Base-by-base conservation (phyloP, 2,113 vertebrate genomes). In the Spea multiplicata region DNA sequence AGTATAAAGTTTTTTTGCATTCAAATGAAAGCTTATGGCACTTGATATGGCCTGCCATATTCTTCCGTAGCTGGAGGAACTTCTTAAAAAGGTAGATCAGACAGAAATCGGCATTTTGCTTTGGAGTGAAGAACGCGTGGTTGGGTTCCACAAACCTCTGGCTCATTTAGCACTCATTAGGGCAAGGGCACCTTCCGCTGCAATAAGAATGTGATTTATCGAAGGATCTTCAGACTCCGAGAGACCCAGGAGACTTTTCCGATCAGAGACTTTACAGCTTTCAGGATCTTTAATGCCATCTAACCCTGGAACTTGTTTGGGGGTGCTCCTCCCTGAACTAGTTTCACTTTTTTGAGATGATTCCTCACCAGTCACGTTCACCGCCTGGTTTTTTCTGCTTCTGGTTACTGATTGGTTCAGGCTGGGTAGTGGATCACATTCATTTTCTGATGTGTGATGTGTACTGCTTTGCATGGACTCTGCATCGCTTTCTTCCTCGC, bases 141-240 rank as follows among this genome's bases (percentile, higher is more conserved):
- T 0, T 2, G 8, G 44, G 5, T 72, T 78, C 44, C 6, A 75
- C 16, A 83, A 71, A 8, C n/a, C 0, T 16, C 75, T 76, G 44
- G 14, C 68, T 97, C 92, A 98, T n/a, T 98, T 95, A 1, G 89
- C 86, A 3, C 92, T 95, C 86, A 95, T 77, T 71, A 95, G 91
- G 1, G 92, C 84, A 0, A 86, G 6, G 6, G 86, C 86, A 0
- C 78, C 71, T 62, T 96, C 95, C 3, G 89, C 85, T 0, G 89
- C 48, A 73, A 92, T 87, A 50, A 93, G 88, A 73, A 90, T 80
- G 77, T 91, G 89, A 85, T 92, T 94, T 68, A 92, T 83, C 1
- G 92, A 84, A 72, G 93, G 83, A 59, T 87, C 87, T 86, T 85
- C 74, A 57, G 89, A 92, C 71, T 93, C 93, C 47, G 91, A 88